Conservation (phyloP, 2,888 invertebrate species). For the Lycaena phlaeas region DNA sequence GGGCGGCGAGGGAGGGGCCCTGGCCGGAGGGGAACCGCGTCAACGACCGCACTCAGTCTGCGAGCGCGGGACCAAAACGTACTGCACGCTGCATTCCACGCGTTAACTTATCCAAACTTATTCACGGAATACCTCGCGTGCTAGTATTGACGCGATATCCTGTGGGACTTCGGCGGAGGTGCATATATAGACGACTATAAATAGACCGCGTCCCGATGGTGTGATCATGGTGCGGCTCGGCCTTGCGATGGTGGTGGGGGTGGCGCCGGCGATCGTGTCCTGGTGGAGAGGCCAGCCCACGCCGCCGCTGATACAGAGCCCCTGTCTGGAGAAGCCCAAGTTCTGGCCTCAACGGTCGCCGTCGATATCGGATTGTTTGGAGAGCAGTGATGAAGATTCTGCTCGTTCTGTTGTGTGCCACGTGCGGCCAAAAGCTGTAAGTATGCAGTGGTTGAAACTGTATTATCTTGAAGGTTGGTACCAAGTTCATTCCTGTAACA, state of each 20-base stretch:
- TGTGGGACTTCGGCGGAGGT: too few relatives aligned
- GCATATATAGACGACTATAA: neutral
- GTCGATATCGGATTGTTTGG: slow-evolving; percentile 64
- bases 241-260: slow-evolving; percentile 66
- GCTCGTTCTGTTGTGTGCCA: slow-evolving; percentile 60
- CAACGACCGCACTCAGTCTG: slow-evolving; percentile 69
- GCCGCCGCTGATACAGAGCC: slow-evolving; percentile 32
- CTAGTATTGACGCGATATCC: slow-evolving; percentile 7
- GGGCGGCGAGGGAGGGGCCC: slow-evolving; percentile 58
- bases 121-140: slow-evolving; percentile 4
- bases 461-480: too few relatives aligned
- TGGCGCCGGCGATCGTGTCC: slow-evolving; percentile 63
- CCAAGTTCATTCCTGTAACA: too few relatives aligned
- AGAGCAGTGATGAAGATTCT: slow-evolving; percentile 60
- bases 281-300: slow-evolving; percentile 61
- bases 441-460: slow-evolving; percentile 22
- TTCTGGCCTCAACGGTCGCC: slow-evolving; percentile 57
- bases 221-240: slow-evolving; percentile 56
- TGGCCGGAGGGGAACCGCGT: slow-evolving; percentile 47
- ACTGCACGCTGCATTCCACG: slow-evolving; percentile 29
- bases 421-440: slow-evolving; percentile 61
- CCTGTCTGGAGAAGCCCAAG: slow-evolving; percentile 37
- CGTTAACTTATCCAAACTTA: slow-evolving; percentile 14
- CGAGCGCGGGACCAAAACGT: slow-evolving; percentile 39
- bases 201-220: neutral